Base-by-base conservation (phyloP, 2,113 vertebrate genomes). In the Clupea harengus region DNA sequence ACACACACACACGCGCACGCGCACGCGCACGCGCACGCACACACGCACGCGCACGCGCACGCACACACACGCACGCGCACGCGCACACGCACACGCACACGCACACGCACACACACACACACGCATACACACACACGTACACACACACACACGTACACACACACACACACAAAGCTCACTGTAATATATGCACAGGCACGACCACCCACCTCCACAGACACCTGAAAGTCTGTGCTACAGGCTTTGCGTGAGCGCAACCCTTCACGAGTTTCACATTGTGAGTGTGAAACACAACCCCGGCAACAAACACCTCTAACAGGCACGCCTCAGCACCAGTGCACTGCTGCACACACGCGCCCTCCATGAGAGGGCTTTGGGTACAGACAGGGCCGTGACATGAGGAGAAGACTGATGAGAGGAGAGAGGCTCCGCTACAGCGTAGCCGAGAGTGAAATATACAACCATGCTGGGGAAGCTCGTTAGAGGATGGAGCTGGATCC, bases 161-260 rank as follows among this genome's bases (percentile, higher is more conserved):
- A 17, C 82, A 64, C 18, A 84, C 84, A 82, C 78, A 72, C 64
- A 72, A 11, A 72, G 64, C 64, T 32, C 64, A 72, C n/a, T 9
- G 64, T 72, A 72, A 28, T 32, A 39, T 32, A 78, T 78, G 72
- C 72, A 32, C 28, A 72, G 64, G 13, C 72, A 39, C 28, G 72
- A 78, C 32, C 72, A 78, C 28, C 72, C 72, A 39, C 10, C 72
- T 78, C 11, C 72, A 78, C 28, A 11, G 11, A 78, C 72, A 78
- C 25, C 72, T 39, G 32, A 39, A 13, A 39, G 72, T 10, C 72
- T 39, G 5, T 78, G 28, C 72, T 39, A 4, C 72, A 39, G 28
- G 4, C 15, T 67, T 67, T 67, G n/a, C 28, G n/a, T 67, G 64
- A 67, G 64, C 13, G 64, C 9, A 78, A 44, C 72, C 44, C 72